A percentile compares a stretch with the other conserved stretches of the same genome.
phyloP scores from a whole-genome alignment of 2,888 invertebrate genomes.

The Leucozona laternaria region DNA sequence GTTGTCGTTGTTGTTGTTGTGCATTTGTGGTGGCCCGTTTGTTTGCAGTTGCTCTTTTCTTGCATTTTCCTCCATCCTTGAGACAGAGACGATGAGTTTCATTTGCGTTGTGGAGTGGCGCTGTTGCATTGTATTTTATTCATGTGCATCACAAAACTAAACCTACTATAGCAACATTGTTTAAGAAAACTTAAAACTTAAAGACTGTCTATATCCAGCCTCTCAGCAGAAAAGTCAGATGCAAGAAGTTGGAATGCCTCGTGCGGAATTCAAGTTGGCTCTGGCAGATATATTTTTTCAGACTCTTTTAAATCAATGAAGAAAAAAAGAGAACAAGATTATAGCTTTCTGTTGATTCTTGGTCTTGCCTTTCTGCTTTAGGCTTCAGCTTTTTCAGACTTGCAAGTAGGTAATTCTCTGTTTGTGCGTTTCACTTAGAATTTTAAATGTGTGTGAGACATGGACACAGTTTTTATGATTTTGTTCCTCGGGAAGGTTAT shows the following conservation, averaged over 20 bases:
- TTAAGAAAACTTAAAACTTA: slow-evolving; percentile 32
- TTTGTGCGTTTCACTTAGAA: slow-evolving; percentile 43
- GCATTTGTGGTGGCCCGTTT: slow-evolving; percentile 50
- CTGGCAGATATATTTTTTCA: slow-evolving; percentile 4
- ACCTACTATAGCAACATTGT: neutral
- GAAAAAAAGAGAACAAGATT: slow-evolving; percentile 43
- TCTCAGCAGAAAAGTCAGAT: neutral
- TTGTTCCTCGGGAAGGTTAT: slow-evolving; percentile 65
- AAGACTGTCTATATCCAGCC: neutral
- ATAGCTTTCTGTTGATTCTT: slow-evolving; percentile 54
- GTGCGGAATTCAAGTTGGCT: slow-evolving; percentile 58
- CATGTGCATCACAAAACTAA: neutral
- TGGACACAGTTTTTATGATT: slow-evolving; percentile 50
- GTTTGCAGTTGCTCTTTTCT: slow-evolving; percentile 47
- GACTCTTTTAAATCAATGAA: slow-evolving; percentile 26
- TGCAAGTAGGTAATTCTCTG: neutral
- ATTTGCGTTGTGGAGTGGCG: slow-evolving; percentile 11
- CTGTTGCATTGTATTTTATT: slow-evolving; percentile 21
- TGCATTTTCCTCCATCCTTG: neutral
- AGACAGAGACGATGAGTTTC: slow-evolving; percentile 33
- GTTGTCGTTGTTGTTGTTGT: slow-evolving; percentile 29
- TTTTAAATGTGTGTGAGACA: slow-evolving; percentile 44
- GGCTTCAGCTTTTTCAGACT: neutral
- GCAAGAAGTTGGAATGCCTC: slow-evolving; percentile 41
- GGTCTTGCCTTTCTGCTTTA: slow-evolving; percentile 9